These are phyloP conservation scores for Palaemon carinicauda DNA, from an alignment of 1,140 invertebrate species.

Conservation along the genomic window DNA sequence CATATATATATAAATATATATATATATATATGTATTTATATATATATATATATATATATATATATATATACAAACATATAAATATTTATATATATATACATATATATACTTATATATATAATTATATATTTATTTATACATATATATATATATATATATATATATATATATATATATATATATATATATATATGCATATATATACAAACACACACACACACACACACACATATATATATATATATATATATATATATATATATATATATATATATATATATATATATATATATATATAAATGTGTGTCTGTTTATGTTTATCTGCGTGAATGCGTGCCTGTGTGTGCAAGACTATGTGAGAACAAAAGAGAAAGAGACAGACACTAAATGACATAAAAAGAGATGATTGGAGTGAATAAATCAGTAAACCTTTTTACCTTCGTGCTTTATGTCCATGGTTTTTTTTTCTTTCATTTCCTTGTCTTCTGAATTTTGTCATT, in stretches of 20 bases:
- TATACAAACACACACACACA: neutral
- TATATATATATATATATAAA: neutral
- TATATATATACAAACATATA: no score
- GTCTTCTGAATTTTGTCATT: no score
- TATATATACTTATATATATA: no score
- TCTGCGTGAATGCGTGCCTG: neutral
- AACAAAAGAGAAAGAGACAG: no score
- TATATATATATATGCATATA: conserved; percentile 9
- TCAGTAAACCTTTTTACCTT: no score
- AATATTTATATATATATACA: neutral
- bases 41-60: neutral
- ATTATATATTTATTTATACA: neutral
- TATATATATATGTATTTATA: no score
- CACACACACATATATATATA: conserved; percentile 1
- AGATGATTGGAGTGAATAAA: no score
- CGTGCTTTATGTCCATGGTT: no score
- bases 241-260: conserved; percentile 3
- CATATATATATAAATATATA: no score
- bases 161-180: neutral
- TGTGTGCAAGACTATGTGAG: neutral
- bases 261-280: conserved; percentile 9
- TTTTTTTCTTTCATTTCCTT: no score
- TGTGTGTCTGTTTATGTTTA: neutral
- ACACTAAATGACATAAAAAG: no score
- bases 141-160: conserved; percentile 3